phyloP scores from a whole-genome alignment of 2,797 vertebrate species.

The Miichthys miiuy region DNA sequence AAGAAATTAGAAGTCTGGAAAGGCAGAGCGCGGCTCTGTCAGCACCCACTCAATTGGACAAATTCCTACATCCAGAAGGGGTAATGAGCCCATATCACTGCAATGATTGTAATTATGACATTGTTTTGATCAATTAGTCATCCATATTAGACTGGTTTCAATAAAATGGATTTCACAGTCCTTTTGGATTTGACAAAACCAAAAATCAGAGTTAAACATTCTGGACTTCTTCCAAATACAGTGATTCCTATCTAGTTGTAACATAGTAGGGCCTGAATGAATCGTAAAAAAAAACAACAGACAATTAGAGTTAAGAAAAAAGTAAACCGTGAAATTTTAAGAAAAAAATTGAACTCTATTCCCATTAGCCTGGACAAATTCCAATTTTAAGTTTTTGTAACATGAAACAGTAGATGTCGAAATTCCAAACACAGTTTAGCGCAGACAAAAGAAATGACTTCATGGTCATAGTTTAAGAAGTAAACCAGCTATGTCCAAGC shows the following conservation, averaged over 20 bases:
- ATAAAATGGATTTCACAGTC: constrained; percentile 46
- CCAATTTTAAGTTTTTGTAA: background rate
- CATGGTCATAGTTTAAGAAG: background rate
- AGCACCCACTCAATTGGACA: constrained; percentile 63
- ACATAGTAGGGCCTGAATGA: background rate
- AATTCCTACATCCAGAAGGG: constrained; percentile 58
- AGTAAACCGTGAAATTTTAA: background rate
- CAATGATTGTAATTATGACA: constrained; percentile 67
- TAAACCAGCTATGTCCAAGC: background rate
- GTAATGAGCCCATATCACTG: constrained; percentile 64
- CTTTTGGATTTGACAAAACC: constrained; percentile 35
- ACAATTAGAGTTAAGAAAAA: background rate
- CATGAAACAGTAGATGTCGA: constrained; percentile 3
- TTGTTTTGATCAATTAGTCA: constrained; percentile 67
- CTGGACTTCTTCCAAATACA: constrained; percentile 24
- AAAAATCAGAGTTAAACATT: constrained; percentile 36
- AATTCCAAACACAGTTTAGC: background rate
- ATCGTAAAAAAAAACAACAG: background rate
- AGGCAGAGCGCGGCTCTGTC: constrained; percentile 58
- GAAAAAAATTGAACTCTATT: background rate
- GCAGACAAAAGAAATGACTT: background rate
- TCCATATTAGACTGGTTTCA: constrained; percentile 41
- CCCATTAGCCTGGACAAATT: background rate
- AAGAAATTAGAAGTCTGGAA: constrained; percentile 73
- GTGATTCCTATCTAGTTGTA: background rate